Evolutionary conservation across 2,113 vertebrate genomes (phyloP), one percentile per base, ranked within the genome.

Genomic region (Phyllostomus discolor): DNA sequence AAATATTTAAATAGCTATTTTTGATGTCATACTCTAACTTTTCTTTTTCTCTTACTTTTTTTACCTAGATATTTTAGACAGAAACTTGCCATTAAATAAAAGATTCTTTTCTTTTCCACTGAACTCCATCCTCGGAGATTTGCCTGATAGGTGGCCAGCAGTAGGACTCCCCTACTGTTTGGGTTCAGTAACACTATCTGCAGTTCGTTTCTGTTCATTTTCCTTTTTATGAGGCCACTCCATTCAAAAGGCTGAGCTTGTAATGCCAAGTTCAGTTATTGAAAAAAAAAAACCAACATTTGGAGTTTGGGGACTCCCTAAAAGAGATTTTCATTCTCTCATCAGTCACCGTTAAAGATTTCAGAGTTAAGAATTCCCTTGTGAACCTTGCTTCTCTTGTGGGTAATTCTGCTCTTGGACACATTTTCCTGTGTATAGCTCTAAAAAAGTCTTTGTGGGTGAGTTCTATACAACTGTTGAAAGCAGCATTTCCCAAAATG

Each of bases 271-370:
- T 78, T 72, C 2, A 24, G 17, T 79, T 92, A 31, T 28, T 15
- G 9, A 26, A 43, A 82, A 91, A 70, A 35, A 79, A 87, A 84
- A 88, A 48, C 48, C 48, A 50, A 78, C 28, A 50, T 72, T 46
- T 78, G 73, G 38, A 86, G 54, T 83, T 81, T 86, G 38, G 54
- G 28, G 72, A 86, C 7, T 94, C 41, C 46, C 52, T 2, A 82
- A 86, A 96, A 90, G 88, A 94, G 46, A 90, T 84, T 88, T 72
- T 92, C 35, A 69, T 95, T 94, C 9, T 10, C 38, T 83, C 35
- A 79, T 84, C 54, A 89, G 80, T 95, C 69, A 87, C n/a, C 43
- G 78, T 16, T 84, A 24, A 94, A 90, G 70, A 85, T 35, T 80
- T 91, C 83, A 73, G 31, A 75, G 22, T 82, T 54, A 38, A 88